phyloP scores from a whole-genome alignment of 2,888 invertebrate species.

The Minunthozetes semirufus region DNA sequence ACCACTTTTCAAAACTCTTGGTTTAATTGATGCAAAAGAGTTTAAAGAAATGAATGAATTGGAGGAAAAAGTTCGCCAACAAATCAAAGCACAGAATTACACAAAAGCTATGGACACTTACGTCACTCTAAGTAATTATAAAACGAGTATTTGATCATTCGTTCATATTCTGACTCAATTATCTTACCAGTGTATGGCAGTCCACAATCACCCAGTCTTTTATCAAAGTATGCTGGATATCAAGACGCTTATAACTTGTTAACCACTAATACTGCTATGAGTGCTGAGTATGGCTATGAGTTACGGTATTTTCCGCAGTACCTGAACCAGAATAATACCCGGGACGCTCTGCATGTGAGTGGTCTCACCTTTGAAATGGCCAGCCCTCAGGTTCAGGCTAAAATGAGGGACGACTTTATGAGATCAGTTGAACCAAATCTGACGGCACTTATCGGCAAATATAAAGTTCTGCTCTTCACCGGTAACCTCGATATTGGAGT shows the following conservation, averaged over 20 bases:
- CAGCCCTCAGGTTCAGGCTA: not conserved
- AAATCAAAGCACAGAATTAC: not conserved
- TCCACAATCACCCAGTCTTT: not conserved
- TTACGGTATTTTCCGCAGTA: not conserved
- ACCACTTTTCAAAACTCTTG: too few relatives aligned
- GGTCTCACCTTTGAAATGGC: not conserved
- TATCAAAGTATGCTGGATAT: too few relatives aligned
- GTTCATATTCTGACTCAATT: not conserved
- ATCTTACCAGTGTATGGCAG: not conserved
- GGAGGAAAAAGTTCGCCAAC: not conserved
- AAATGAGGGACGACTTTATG: not conserved
- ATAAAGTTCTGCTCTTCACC: not conserved
- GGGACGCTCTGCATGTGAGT: not conserved
- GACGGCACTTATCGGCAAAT: not conserved
- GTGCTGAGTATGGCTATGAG: not conserved
- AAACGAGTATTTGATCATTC: not conserved
- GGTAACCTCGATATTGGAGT: not conserved
- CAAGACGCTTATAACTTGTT: not conserved
- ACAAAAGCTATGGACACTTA: not conserved
- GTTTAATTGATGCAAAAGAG: not conserved
- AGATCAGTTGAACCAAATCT: constrained; percentile 1
- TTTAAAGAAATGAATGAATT: not conserved
- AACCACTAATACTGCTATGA: not conserved
- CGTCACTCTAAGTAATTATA: not conserved
- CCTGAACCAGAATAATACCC: not conserved